Percentiles rank a stretch among this genome's conserved stretches.
Conservation (phyloP, 2,797 vertebrate species). For the Orientallactaga sibirica region DNA sequence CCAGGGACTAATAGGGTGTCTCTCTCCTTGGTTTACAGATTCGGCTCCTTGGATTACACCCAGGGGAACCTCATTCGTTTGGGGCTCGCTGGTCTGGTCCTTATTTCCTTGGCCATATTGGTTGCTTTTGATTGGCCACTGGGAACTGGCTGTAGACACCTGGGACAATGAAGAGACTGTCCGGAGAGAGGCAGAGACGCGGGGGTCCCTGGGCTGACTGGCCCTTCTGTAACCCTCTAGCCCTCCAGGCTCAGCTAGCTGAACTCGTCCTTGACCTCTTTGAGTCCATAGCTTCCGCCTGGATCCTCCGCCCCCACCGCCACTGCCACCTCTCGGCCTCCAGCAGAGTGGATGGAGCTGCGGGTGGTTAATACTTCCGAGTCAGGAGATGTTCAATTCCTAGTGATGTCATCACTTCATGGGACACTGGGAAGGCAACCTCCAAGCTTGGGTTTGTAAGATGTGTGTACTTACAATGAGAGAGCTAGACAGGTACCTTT, state of each 20-base stretch:
- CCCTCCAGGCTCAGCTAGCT: background rate
- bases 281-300: background rate
- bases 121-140: background rate
- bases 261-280: background rate
- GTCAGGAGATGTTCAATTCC: background rate
- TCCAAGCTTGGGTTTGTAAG: background rate
- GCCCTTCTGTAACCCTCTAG: background rate
- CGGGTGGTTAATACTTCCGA: background rate
- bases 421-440: background rate
- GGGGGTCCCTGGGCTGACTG: too few relatives aligned
- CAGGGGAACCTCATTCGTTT: conserved; percentile 58
- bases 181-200: background rate
- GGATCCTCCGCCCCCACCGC: background rate
- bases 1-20: background rate
- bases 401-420: background rate
- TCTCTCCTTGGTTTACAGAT: background rate
- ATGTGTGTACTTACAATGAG: background rate
- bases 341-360: background rate
- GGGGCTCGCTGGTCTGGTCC: conserved; percentile 65
- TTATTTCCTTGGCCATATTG: conserved; percentile 15
- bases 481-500: too few relatives aligned
- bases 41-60: conserved; percentile 23
- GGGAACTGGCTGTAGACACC: background rate
- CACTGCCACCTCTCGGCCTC: too few relatives aligned
- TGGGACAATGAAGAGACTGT: background rate